Evolutionary conservation across 1,140 invertebrate genomes (phyloP).

Genomic region (Drosophila obscura): DNA sequence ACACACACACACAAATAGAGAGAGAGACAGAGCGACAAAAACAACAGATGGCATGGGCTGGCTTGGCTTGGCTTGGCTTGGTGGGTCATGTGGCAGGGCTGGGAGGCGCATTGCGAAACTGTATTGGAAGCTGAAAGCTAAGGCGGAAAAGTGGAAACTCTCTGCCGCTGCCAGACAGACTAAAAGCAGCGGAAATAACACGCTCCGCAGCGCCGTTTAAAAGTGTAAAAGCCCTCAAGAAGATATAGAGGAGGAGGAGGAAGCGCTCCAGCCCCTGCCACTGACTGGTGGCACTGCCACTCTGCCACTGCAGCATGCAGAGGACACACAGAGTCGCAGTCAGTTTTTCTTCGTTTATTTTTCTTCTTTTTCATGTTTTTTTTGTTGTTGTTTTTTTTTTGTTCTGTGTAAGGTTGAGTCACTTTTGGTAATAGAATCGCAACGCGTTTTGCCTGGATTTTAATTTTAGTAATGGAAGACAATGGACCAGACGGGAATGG

Average conservation of each 20-base stretch:
- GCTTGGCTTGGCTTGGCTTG: too few species aligned
- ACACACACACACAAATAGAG: slow-evolving; percentile 25
- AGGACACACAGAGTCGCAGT: slow-evolving; percentile 9
- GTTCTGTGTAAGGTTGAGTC: slow-evolving; percentile 52
- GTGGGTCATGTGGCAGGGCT: too few species aligned
- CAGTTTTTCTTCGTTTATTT: slow-evolving; percentile 7
- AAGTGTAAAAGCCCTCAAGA: slow-evolving; percentile 77
- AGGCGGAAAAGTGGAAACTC: slow-evolving; percentile 39
- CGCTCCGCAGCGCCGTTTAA: slow-evolving; percentile 71
- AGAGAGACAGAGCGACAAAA: slow-evolving; percentile 30
- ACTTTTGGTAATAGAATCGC: slow-evolving; percentile 80
- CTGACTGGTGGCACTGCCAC: too few species aligned
- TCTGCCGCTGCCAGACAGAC: slow-evolving; percentile 59
- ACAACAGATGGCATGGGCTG: slow-evolving; percentile 42
- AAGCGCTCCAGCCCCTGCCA: not conserved
- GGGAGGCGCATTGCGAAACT: too few species aligned
- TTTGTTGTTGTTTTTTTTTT: too few species aligned
- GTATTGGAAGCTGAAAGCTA: slow-evolving; percentile 4
- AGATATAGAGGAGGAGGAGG: slow-evolving; percentile 30
- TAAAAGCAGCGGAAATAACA: slow-evolving; percentile 76
- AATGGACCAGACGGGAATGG: slow-evolving; percentile 53
- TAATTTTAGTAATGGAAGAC: slow-evolving; percentile 82
- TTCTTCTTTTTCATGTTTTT: slow-evolving; percentile 1
- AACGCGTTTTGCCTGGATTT: slow-evolving; percentile 69
- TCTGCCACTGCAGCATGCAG: slow-evolving; percentile 4